Conservation (phyloP, 2,113 vertebrate genomes). For the Otis tarda region DNA sequence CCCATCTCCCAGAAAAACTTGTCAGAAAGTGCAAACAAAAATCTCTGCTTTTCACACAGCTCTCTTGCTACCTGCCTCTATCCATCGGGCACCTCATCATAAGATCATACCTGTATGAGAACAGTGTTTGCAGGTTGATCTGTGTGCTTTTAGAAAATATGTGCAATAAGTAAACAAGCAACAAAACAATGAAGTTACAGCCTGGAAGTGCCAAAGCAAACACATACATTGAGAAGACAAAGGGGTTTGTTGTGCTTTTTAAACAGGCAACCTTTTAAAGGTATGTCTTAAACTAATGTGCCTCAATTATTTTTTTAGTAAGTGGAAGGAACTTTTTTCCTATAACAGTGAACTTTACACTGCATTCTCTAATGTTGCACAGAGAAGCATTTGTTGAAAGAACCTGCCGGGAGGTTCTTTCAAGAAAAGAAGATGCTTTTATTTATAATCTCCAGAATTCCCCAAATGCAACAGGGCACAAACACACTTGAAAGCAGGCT, state of each 20-base stretch:
- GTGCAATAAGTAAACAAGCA: not conserved
- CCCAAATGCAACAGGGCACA: not conserved
- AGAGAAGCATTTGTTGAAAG: constrained; percentile 22
- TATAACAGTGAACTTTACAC: not conserved
- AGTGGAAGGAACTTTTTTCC: not conserved
- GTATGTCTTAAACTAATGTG: not conserved
- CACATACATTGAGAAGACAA: not conserved
- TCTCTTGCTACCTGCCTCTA: not conserved
- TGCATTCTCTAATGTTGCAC: not conserved
- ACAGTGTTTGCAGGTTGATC: not conserved
- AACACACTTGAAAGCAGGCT: constrained; percentile 46
- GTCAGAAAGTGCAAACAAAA: not conserved
- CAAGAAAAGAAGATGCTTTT: constrained; percentile 36
- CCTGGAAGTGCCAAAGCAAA: not conserved
- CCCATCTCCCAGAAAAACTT: not conserved
- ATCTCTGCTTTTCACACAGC: not conserved
- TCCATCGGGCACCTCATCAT: not conserved
- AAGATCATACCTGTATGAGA: not conserved
- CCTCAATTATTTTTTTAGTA: constrained; percentile 2
- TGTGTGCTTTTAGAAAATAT: not conserved
- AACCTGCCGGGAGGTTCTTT: not conserved
- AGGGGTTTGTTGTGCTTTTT: not conserved
- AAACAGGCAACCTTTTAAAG: not conserved
- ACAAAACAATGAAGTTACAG: not conserved
- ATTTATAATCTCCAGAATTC: constrained; percentile 38